phyloP scores from a whole-genome alignment of 2,888 invertebrate species.

The Quadriops clusia region DNA sequence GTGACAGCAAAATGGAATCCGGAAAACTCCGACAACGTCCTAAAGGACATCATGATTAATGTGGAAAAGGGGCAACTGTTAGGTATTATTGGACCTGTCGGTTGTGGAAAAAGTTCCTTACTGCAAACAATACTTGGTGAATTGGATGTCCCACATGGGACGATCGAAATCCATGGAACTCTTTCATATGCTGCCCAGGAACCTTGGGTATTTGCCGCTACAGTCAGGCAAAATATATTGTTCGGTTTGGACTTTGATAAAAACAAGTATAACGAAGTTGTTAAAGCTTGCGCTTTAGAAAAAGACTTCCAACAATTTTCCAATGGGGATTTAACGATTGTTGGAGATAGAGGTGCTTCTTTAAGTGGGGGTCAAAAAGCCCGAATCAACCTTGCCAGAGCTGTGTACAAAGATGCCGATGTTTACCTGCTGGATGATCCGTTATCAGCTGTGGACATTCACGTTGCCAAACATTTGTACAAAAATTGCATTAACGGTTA shows the following conservation, averaged over 20 bases:
- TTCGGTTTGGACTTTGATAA: conserved; percentile 60
- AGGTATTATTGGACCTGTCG: conserved; percentile 45
- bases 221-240: conserved; percentile 74
- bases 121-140: conserved; percentile 63
- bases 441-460: conserved; percentile 73
- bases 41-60: conserved; percentile 26
- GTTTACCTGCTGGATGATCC: conserved; percentile 78
- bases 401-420: conserved; percentile 59
- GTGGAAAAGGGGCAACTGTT: conserved; percentile 35
- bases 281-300: conserved; percentile 55
- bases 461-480: conserved; percentile 67
- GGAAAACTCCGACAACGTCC: conserved; percentile 25
- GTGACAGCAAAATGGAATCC: conserved; percentile 32
- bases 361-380: conserved; percentile 76
- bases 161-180: conserved; percentile 49
- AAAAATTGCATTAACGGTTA: conserved; percentile 62
- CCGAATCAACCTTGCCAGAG: conserved; percentile 55
- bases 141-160: conserved; percentile 46
- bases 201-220: conserved; percentile 71
- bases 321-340: conserved; percentile 60
- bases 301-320: conserved; percentile 63
- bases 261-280: conserved; percentile 45
- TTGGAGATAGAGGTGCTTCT: conserved; percentile 71
- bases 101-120: conserved; percentile 54
- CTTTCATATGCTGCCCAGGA: conserved; percentile 72